Base-by-base conservation (phyloP, 2,113 vertebrate genomes). In the Upupa epops region DNA sequence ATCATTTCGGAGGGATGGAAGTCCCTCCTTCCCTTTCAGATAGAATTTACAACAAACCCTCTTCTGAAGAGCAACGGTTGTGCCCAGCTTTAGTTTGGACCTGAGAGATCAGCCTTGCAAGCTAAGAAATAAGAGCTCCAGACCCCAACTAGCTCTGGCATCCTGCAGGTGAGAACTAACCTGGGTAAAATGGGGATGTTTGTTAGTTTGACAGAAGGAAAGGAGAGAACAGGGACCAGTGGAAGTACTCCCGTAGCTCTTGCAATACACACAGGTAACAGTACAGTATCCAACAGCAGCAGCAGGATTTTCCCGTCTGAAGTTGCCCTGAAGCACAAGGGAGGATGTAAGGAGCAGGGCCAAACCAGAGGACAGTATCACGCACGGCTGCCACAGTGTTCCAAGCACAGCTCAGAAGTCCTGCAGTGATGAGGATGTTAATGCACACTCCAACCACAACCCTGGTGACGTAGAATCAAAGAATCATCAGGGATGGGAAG, bases 331-430 rank as follows among this genome's bases (percentile, higher is more conserved):
- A 93, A 88, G 78, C 1, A 0, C 26, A 64, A 69, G 36, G 63
- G 78, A 92, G 65, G 74, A 75, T 1, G 0, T 17, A 75, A 76
- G 54, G 46, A 81, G 86, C 86, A 94, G 80, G 92, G 56, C 81
- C 65, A 81, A 29, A 72, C 49, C 70, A 90, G 86, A 92, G 84
- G 68, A 78, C 52, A 91, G 84, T 17, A 74, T 85, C 93, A 89
- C 93, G 92, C 90, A 88, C 14, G 32, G 83, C 74, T 87, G 81
- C 1, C 31, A 58, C 65, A 88, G 83, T 68, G 64, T 79, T 92
- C 92, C 79, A 95, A 92, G 91, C 83, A 82, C 1, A 95, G 91
- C 92, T 89, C 68, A 85, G 83, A 89, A 92, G 78, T 76, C 77
- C 60, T 90, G 72, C 31, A 51, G 72, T 31, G 40, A 40, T 21